Conservation (phyloP, 1,140 invertebrate genomes). For the Ectropis grisescens region DNA sequence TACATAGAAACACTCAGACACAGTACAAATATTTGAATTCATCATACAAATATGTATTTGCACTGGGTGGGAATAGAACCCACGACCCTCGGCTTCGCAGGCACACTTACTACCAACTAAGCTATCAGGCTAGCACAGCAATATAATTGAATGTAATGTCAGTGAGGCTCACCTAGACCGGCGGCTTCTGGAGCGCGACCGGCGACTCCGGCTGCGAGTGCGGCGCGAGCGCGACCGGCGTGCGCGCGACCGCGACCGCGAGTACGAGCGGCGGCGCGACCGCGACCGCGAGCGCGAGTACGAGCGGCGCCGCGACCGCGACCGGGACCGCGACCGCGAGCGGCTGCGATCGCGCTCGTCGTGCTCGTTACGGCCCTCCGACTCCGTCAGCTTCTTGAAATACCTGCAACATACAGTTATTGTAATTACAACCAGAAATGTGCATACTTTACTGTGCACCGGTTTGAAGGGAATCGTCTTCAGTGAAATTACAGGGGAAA, state of each 20-base stretch:
- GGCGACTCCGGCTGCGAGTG: constrained; percentile 17
- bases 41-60: too few relatives aligned
- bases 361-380: constrained; percentile 40
- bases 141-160: too few relatives aligned
- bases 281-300: constrained; percentile 30
- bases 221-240: constrained; percentile 18
- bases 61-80: too few relatives aligned
- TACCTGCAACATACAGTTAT: constrained; percentile 34
- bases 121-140: too few relatives aligned
- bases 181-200: constrained; percentile 20
- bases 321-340: constrained; percentile 51
- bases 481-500: too few relatives aligned
- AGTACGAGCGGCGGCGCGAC: constrained; percentile 5
- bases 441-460: too few relatives aligned
- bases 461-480: too few relatives aligned
- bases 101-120: too few relatives aligned
- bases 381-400: constrained; percentile 60
- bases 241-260: constrained; percentile 3
- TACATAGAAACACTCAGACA: too few relatives aligned
- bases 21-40: too few relatives aligned
- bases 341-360: constrained; percentile 36
- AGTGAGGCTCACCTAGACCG: constrained; percentile 4
- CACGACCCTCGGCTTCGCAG: too few relatives aligned
- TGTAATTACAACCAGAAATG: too few relatives aligned
- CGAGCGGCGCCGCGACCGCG: constrained; percentile 21